Evolutionary conservation across 2,113 vertebrate genomes (phyloP).

Genomic region (Larimichthys polyactis): DNA sequence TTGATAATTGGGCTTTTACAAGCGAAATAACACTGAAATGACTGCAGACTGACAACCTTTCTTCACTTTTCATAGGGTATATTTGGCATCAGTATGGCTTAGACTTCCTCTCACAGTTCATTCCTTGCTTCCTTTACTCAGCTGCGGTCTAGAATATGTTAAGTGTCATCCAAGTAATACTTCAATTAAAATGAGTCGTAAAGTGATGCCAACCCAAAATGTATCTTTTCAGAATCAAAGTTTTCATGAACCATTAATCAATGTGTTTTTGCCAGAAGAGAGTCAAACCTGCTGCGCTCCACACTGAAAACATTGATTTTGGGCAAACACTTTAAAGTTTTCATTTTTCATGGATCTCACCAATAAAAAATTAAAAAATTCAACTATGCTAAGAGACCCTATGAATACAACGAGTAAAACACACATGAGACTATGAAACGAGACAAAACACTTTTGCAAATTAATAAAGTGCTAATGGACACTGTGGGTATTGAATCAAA

Average conservation of each 20-base stretch:
- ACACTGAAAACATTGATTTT: conserved; percentile 25
- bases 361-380: conserved; percentile 12
- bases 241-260: background rate
- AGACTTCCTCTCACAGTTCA: conserved; percentile 72
- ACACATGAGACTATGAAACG: conserved; percentile 55
- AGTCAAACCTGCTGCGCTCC: conserved; percentile 10
- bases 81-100: conserved; percentile 80
- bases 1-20: conserved; percentile 29
- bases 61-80: conserved; percentile 20
- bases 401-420: conserved; percentile 54
- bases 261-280: background rate
- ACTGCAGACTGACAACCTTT: conserved; percentile 44
- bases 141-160: conserved; percentile 10
- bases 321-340: background rate
- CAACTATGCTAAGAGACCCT: conserved; percentile 41
- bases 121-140: conserved; percentile 26
- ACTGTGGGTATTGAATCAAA: conserved; percentile 57
- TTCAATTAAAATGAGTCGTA: conserved; percentile 20
- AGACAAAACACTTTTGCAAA: conserved; percentile 54
- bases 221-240: conserved; percentile 1
- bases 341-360: conserved; percentile 18
- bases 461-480: conserved; percentile 75
- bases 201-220: conserved; percentile 1
- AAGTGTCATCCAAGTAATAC: conserved; percentile 7
- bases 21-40: conserved; percentile 49